These are phyloP conservation scores for Idaea straminata DNA, from an alignment of 2,888 invertebrate genomes.

Conservation along the genomic window DNA sequence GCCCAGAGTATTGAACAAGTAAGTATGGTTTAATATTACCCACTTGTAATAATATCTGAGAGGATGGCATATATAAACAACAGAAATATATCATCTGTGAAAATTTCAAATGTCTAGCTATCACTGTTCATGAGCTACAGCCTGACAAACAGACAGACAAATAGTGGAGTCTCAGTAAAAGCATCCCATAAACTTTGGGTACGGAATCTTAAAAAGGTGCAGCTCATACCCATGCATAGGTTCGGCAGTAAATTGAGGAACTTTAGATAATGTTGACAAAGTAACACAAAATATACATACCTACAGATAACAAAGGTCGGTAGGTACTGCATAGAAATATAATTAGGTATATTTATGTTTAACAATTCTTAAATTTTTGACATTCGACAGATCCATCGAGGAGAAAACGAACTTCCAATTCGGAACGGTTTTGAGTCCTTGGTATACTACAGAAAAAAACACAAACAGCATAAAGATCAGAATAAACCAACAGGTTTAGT, in stretches of 20 bases:
- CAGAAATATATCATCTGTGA: too few species aligned
- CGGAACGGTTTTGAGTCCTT: slow-evolving; percentile 50
- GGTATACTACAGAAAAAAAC: slow-evolving; percentile 43
- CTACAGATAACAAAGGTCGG: neutral
- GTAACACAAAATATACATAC: too few species aligned
- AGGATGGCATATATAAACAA: too few species aligned
- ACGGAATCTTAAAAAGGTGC: too few species aligned
- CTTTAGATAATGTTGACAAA: too few species aligned
- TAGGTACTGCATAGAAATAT: neutral
- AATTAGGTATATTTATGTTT: neutral
- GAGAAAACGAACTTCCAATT: slow-evolving; percentile 48
- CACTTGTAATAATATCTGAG: too few species aligned
- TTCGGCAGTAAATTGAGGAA: too few species aligned
- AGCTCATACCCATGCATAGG: too few species aligned
- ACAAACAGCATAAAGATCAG: slow-evolving; percentile 8
- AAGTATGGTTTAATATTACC: neutral
- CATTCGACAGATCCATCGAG: slow-evolving; percentile 44
- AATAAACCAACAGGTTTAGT: slow-evolving; percentile 33
- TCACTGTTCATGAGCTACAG: neutral
- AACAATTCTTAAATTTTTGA: neutral
- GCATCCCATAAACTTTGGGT: too few species aligned
- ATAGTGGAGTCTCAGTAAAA: too few species aligned
- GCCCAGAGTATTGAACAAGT: slow-evolving; percentile 20
- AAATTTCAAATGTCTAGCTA: neutral
- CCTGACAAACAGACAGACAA: too few species aligned